Conservation (phyloP, 37 sponge, comb jelly and placozoan genomes). For the Diacarnus erythraeanus region DNA sequence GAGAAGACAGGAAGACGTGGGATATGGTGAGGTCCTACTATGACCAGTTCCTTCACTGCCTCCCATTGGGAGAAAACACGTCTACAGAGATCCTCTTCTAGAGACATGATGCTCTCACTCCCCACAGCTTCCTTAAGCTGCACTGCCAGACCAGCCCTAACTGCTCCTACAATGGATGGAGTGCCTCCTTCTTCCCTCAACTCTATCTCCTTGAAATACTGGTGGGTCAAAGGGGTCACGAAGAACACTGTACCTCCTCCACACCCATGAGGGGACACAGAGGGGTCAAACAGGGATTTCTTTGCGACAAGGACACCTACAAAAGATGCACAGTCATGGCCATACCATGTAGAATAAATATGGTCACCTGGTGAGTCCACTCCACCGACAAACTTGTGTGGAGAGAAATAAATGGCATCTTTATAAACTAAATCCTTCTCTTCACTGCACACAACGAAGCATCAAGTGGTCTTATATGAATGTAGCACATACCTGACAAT, state of each 20-base stretch:
- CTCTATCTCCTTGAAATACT: slow-evolving; percentile 78
- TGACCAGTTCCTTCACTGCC: slow-evolving; percentile 25
- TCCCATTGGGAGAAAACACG: slow-evolving; percentile 26
- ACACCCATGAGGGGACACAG: slow-evolving; percentile 46
- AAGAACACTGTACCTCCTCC: slow-evolving; percentile 96
- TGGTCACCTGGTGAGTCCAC: slow-evolving; percentile 73
- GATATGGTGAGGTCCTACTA: slow-evolving; percentile 48
- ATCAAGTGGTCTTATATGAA: not conserved
- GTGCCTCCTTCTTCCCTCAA: slow-evolving; percentile 93
- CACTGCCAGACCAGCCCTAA: slow-evolving; percentile 85
- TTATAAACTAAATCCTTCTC: slow-evolving; percentile 65
- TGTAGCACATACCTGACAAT: slow-evolving; percentile 17
- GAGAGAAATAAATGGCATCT: slow-evolving; percentile 89
- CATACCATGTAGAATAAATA: not conserved
- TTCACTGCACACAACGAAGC: slow-evolving; percentile 1
- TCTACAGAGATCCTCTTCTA: slow-evolving; percentile 34
- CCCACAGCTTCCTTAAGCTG: slow-evolving; percentile 82
- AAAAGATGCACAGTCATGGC: not conserved
- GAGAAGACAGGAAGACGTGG: slow-evolving; percentile 88
- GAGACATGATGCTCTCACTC: slow-evolving; percentile 32
- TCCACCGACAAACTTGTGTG: slow-evolving; percentile 95
- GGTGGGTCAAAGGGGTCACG: slow-evolving; percentile 65
- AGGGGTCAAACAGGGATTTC: slow-evolving; percentile 71
- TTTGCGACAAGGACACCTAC: slow-evolving; percentile 86
- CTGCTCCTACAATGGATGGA: slow-evolving; percentile 81